Evolutionary conservation across 2,888 invertebrate genomes (phyloP).

Genomic region (Drosophila leonis): DNA sequence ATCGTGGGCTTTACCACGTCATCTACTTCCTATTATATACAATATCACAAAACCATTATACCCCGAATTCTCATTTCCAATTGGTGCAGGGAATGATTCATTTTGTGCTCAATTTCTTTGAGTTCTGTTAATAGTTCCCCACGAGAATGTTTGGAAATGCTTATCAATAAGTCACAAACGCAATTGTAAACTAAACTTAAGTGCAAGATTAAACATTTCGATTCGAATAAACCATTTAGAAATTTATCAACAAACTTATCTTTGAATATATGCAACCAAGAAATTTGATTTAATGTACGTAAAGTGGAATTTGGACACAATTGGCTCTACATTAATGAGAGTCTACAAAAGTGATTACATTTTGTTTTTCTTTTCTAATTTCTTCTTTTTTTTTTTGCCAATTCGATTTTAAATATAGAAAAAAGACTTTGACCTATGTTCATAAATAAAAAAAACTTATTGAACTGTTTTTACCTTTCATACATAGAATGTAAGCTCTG

Average conservation of each 20-base stretch:
- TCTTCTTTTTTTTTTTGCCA: too few relatives aligned
- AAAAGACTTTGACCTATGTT: too few relatives aligned
- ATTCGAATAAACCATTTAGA: neutral
- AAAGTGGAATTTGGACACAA: conserved; percentile 1
- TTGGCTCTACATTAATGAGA: neutral
- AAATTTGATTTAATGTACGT: neutral
- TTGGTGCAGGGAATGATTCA: neutral
- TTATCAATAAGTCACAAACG: neutral
- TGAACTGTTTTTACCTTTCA: too few relatives aligned
- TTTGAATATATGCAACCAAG: neutral
- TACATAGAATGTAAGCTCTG: too few relatives aligned
- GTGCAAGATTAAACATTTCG: neutral
- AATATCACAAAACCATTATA: neutral
- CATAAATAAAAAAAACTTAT: too few relatives aligned
- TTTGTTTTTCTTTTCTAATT: neutral
- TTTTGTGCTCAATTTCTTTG: neutral
- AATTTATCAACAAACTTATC: neutral
- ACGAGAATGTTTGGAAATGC: neutral
- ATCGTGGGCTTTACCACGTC: too few relatives aligned
- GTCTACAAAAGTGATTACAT: neutral
- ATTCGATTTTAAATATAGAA: neutral
- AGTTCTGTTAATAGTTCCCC: neutral
- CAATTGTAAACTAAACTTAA: neutral
- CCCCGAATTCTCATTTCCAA: neutral
- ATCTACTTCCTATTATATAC: neutral